These are phyloP conservation scores for Eledone cirrhosa DNA, from an alignment of 2,888 invertebrate species.

Conservation along the genomic window DNA sequence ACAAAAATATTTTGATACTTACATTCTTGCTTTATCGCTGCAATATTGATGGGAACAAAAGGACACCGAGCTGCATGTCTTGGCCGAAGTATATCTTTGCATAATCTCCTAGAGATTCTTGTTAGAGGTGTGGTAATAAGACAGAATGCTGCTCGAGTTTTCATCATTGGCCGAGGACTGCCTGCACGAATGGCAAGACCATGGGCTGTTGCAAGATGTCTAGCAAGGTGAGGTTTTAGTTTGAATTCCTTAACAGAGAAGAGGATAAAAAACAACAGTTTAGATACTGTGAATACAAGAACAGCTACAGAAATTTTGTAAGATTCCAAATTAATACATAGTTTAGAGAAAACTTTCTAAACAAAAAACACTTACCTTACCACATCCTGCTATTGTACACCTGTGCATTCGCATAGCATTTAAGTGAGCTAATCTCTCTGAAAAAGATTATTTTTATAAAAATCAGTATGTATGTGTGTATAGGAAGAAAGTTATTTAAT, in stretches of 20 bases:
- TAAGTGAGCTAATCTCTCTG: constrained; percentile 69
- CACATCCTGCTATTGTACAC: constrained; percentile 90
- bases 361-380: constrained; percentile 72
- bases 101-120: constrained; percentile 85
- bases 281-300: not conserved
- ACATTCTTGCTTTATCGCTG: constrained; percentile 89
- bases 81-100: constrained; percentile 80
- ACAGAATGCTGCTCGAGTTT: constrained; percentile 96
- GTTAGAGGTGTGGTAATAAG: constrained; percentile 90
- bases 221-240: constrained; percentile 89
- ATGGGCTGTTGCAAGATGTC: constrained; percentile 93
- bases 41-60: constrained; percentile 72
- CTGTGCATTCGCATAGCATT: constrained; percentile 82
- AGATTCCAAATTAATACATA: too few species aligned
- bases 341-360: too few species aligned
- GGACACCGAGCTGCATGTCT: constrained; percentile 90
- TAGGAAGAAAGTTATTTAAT: too few species aligned
- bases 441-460: constrained; percentile 35
- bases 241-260: constrained; percentile 78
- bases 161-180: constrained; percentile 92
- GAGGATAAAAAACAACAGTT: not conserved
- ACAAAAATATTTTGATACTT: constrained; percentile 50
- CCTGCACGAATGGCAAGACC: constrained; percentile 78
- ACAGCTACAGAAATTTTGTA: too few species aligned
- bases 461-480: too few species aligned